Base-by-base conservation (phyloP, 1,140 invertebrate species). In the Bombyx mori region DNA sequence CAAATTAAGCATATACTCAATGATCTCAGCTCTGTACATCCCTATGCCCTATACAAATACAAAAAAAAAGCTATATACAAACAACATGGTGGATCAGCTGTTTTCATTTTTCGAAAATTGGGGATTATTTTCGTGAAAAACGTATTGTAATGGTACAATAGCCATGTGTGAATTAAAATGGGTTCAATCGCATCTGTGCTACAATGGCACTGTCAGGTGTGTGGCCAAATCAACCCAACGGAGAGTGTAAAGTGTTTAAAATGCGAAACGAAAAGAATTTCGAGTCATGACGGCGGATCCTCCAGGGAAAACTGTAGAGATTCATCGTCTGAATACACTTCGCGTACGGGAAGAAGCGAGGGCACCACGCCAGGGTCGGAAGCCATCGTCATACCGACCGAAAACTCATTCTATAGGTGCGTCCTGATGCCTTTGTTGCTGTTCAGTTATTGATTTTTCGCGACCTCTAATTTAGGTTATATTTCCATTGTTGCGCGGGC, bases 151-250 rank as follows among this genome's bases (percentile, higher is more conserved):
- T 87, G 79, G 88, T 86, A 75, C 79, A 79, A 79, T 88, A 89
- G 86, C 86, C 87, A 88, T 89, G 86, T 82, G 81, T 88, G 80
- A 85, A 86, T 88, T 88, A 89, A 84, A 86, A 95, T 95, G 94
- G 94, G 94, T 87, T 94, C 94, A 76, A 95, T 96, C 89, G 94
- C 94, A 89, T 96, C 94, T 77, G 94, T 95, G 88, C 90, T 95
- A 76, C 94, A 96, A 88, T 97, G 95, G 95, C 92, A 93, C 89
- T 97, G 95, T 90, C 90, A 90, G 79, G 90, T 92, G 82, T 97
- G 95, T 89, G 91, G 93, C 86, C 90, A 94, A 82, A 95, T 96
- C 86, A 96, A 96, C 89, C 93, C 93, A 62, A 95, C 93, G 51
- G 94, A 95, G 82, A 91, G 91, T 79, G 82, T 91, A 61, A 91